Base-by-base conservation (phyloP, 1,140 invertebrate species). In the Conus betulinus region DNA sequence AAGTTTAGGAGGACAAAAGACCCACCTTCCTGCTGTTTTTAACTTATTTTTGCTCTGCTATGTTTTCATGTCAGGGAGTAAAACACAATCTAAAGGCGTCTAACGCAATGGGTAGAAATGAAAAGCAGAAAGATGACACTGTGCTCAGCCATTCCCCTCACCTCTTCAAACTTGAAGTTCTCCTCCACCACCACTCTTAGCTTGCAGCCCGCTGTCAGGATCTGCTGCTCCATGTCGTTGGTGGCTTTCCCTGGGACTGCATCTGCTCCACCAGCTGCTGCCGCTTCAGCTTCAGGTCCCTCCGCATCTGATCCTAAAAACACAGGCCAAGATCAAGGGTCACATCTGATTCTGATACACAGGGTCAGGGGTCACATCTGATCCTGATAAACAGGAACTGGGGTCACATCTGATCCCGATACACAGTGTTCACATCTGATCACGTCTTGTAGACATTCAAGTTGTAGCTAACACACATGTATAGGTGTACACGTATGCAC, bases 231-330 rank as follows among this genome's bases (percentile, higher is more conserved):
- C 55, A 93, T 91, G 13, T 89, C 88, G 53, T 93, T 88, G 17
- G 90, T 92, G 15, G 92, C 91, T 23, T 91, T 88, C 15, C 93
- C 71, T 94, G 92, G 87, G 97, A 96, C 89, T 97, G 97, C 4
- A 97, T 91, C 82, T 96, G 96, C 57, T 96, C 95, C 60, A 96
- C 94, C 2, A 96, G 93, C 78, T 96, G 96, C 5, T 96, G 96
- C 27, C 96, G 95, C 91, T 97, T 97, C 0, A 95, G 92, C 89
- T 97, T 97, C 17, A 97, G 95, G 91, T 97, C 97, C 83, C 95
- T 95, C 89, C 97, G 96, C 5, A 98, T 93, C 91, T 98, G 89
- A 51, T 89, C 93, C 93, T 94, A 67, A 13, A 13, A 90, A 76
- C 55, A 71, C 23, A 67, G 55, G 71, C 6, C 8, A 25, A 7